Conservation (phyloP, 1,140 invertebrate genomes). For the Streblospio benedicti region DNA sequence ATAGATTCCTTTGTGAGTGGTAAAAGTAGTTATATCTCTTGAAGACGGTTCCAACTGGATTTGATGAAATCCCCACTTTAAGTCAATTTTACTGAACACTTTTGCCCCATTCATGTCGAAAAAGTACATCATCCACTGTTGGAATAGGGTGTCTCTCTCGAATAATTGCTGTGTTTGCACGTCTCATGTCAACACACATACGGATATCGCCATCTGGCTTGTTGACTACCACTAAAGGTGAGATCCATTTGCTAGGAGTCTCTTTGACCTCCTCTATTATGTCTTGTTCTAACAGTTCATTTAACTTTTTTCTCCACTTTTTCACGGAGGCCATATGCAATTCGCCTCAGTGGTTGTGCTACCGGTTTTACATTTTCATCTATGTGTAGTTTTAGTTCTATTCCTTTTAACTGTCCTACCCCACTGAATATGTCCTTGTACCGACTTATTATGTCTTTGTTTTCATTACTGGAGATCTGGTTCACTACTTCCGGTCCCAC, state of each 20-base stretch:
- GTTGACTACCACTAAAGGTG: neutral
- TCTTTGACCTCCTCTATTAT: neutral
- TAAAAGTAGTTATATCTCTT: neutral
- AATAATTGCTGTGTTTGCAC: neutral
- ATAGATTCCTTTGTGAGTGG: neutral
- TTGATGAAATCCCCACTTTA: neutral
- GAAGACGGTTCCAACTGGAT: neutral
- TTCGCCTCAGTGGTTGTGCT: too few relatives aligned
- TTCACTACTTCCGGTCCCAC: too few relatives aligned
- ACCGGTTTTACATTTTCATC: too few relatives aligned
- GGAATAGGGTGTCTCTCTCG: neutral
- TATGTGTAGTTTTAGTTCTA: too few relatives aligned
- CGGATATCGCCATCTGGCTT: neutral
- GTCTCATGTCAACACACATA: too few relatives aligned
- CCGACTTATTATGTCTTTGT: too few relatives aligned
- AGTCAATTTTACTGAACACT: slow-evolving; percentile 1
- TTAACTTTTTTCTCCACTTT: too few relatives aligned
- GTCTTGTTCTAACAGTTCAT: too few relatives aligned
- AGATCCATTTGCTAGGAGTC: neutral
- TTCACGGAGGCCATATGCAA: too few relatives aligned
- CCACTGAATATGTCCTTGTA: too few relatives aligned
- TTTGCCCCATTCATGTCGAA: neutral
- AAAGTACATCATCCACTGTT: neutral
- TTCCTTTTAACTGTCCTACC: too few relatives aligned
- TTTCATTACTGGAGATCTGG: too few relatives aligned